These are phyloP conservation scores for Drosophila insularis DNA, from an alignment of 1,140 invertebrate species.

Conservation along the genomic window DNA sequence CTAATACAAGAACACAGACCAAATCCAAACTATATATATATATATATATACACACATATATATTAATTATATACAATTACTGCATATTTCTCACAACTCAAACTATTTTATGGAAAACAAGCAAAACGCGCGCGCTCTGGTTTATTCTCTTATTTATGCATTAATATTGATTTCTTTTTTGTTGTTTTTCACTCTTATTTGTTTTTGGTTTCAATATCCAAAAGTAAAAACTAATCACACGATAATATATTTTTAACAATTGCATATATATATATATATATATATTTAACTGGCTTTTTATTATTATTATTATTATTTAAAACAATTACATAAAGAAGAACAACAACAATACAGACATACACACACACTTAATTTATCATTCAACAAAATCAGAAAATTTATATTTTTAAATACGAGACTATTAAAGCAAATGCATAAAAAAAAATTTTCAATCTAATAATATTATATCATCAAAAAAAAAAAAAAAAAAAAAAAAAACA, in stretches of 20 bases:
- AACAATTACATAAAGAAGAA: conserved; percentile 35
- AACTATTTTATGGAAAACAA: not conserved
- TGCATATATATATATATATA: conserved; percentile 45
- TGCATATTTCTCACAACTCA: not conserved
- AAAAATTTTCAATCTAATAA: conserved; percentile 10
- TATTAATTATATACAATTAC: conserved; percentile 1
- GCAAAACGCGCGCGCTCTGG: not conserved
- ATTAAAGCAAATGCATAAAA: conserved; percentile 45
- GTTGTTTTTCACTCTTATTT: not conserved
- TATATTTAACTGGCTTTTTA: conserved; percentile 56
- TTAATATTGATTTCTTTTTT: not conserved
- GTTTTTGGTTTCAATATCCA: not conserved
- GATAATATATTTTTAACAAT: conserved; percentile 42
- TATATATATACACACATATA: not conserved
- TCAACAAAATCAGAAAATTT: conserved; percentile 49
- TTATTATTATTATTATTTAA: conserved; percentile 43
- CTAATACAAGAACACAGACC: conserved; percentile 38
- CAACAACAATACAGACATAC: not conserved
- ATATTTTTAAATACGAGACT: conserved; percentile 52
- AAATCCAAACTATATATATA: conserved; percentile 29
- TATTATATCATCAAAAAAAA: conserved; percentile 44
- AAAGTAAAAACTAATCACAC: conserved; percentile 45
- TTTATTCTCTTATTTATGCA: not conserved
- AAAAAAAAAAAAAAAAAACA: not conserved
- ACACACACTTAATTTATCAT: conserved; percentile 68